Percentiles rank a stretch among this genome's conserved stretches.
Evolutionary conservation across 2,888 invertebrate species (phyloP).

Genomic region (Agriotes lineatus): DNA sequence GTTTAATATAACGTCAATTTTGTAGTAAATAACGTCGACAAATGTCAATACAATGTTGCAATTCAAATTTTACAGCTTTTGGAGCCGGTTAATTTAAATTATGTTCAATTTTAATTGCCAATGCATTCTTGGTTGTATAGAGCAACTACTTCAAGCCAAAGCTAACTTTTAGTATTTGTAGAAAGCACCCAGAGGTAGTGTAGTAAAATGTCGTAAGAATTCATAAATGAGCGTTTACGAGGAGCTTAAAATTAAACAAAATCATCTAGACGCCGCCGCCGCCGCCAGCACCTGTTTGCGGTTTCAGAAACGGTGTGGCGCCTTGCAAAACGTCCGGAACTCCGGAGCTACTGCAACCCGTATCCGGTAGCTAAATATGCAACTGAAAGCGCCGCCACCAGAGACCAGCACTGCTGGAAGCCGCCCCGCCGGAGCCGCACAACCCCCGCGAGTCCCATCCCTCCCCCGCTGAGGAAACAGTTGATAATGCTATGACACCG

Average conservation of each 20-base stretch:
- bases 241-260: conserved; percentile 2
- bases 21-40: too few species aligned
- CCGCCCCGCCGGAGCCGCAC: conserved; percentile 47
- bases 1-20: too few species aligned
- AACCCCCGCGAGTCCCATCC: conserved; percentile 51
- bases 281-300: conserved; percentile 45
- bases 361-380: conserved; percentile 46
- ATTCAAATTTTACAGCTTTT: too few species aligned
- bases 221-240: background rate
- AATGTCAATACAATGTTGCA: too few species aligned
- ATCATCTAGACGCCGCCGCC: conserved; percentile 29
- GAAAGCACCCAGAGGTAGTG: background rate
- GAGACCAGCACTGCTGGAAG: conserved; percentile 61
- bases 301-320: conserved; percentile 53
- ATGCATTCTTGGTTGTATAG: too few species aligned
- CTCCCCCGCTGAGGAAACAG: conserved; percentile 47
- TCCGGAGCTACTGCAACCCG: conserved; percentile 50
- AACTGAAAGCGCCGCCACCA: conserved; percentile 57
- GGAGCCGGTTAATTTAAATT: too few species aligned
- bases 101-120: too few species aligned
- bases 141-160: too few species aligned
- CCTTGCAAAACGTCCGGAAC: conserved; percentile 47
- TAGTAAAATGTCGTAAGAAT: background rate
- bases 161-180: too few species aligned
- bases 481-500: conserved; percentile 53